Evolutionary conservation across 1,140 invertebrate species (phyloP), one percentile per base, ranked within the genome.

Genomic region (Drosophila orosa): DNA sequence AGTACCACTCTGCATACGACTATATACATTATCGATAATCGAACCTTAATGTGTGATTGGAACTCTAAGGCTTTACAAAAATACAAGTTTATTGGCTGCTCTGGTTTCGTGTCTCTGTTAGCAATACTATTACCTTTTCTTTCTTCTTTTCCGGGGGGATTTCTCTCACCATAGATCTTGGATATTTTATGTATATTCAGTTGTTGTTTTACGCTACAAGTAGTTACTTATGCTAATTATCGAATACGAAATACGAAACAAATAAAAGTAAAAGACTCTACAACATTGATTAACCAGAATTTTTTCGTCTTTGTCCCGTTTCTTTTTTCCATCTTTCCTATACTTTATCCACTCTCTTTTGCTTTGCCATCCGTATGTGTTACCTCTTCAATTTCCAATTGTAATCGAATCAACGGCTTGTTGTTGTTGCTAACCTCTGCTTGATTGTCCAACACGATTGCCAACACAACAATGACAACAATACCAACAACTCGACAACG

Each of bases 241-340:
- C 40, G 22, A 44, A 25, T 25, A 25, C 44, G 15, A 17, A 47
- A 76, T 66, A 48, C 45, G 31, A 48, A 65, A 55, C 27, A 56
- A 31, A 54, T 35, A 59, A 44, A 50, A 54, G 27, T 35, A 3
- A 50, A 35, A 35, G n/a, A 40, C 71, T 44, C 47, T 47, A 35
- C 61, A 63, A 67, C 56, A 83, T 72, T 71, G 71, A 86, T 86
- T 86, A 78, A 85, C 42, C 68, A 59, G 67, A 66, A 52, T 54
- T 78, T 74, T 62, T 66, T 87, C 60, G 84, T 87, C 83, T 87
- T 78, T 86, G 82, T 86, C 74, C 82, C 61, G 44, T 85, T 85
- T 85, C 83, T 85, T 85, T 85, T 82, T 85, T 80, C 78, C 73
- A 78, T 67, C 73, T 86, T 81, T 76, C 65, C 74, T 61, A 69